Evolutionary conservation across 2,113 vertebrate species (phyloP).

Genomic region (Miniopterus natalensis): DNA sequence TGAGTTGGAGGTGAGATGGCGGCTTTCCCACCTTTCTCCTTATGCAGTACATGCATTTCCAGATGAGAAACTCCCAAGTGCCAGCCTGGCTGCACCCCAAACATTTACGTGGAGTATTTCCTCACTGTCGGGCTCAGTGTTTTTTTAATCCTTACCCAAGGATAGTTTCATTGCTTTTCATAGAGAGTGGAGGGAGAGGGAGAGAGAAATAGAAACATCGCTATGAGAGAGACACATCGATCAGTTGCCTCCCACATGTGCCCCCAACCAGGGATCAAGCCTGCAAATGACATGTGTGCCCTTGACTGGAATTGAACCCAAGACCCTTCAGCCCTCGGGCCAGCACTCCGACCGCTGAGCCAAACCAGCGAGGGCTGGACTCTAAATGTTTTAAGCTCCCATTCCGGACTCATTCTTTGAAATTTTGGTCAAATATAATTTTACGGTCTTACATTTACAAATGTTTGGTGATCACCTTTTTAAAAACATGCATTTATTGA

Average conservation of each 20-base stretch:
- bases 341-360: neutral
- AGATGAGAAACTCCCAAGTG: neutral
- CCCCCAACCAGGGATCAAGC: too few species aligned
- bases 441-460: neutral
- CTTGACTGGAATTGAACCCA: too few species aligned
- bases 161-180: too few species aligned
- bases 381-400: neutral
- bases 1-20: neutral
- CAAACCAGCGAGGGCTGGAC: neutral
- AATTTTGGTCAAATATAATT: too few species aligned
- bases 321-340: too few species aligned
- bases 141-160: neutral
- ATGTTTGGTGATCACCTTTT: neutral
- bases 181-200: too few species aligned
- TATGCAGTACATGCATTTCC: rapidly evolving
- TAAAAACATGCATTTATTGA: too few species aligned
- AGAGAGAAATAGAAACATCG: too few species aligned
- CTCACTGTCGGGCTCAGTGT: neutral
- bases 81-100: neutral
- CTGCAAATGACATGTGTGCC: too few species aligned
- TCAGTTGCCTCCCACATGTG: too few species aligned
- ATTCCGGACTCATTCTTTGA: neutral
- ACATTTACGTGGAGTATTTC: neutral
- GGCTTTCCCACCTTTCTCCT: neutral
- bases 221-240: too few species aligned